Percentiles rank a stretch among this genome's conserved stretches.
phyloP scores from a whole-genome alignment of 2,113 vertebrate species.

The Epinephelus fuscoguttatus region DNA sequence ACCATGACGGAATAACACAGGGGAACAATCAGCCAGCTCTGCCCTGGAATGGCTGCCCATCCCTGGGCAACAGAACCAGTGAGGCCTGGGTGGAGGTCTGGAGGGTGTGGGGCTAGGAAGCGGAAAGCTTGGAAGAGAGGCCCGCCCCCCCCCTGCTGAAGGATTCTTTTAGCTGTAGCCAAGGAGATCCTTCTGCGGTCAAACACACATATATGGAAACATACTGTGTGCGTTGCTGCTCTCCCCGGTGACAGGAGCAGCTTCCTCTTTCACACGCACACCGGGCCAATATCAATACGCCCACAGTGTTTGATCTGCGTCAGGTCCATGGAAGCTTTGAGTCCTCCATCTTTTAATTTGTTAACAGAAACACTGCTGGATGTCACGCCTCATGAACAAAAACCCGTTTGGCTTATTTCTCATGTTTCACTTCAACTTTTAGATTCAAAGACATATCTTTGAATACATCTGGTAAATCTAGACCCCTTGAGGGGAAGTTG shows the following conservation, averaged over 20 bases:
- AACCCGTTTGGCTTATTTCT: neutral
- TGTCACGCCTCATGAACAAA: conserved; percentile 24
- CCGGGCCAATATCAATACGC: conserved; percentile 63
- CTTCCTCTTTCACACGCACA: conserved; percentile 67
- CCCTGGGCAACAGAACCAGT: conserved; percentile 30
- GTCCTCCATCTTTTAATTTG: neutral
- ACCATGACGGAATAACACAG: conserved; percentile 14
- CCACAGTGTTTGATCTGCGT: conserved; percentile 69
- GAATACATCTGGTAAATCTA: conserved; percentile 8
- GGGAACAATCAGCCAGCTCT: conserved; percentile 59
- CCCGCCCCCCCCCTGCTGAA: conserved; percentile 36
- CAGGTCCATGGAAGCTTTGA: neutral
- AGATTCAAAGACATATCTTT: neutral
- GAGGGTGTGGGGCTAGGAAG: conserved; percentile 63
- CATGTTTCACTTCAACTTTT: conserved; percentile 12
- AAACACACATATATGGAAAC: conserved; percentile 37
- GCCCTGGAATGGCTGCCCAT: conserved; percentile 51
- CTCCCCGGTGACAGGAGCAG: conserved; percentile 60
- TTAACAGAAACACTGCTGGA: conserved; percentile 17
- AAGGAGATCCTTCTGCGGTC: conserved; percentile 48
- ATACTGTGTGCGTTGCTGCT: conserved; percentile 38
- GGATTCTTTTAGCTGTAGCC: conserved; percentile 56
- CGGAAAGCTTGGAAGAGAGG: conserved; percentile 67
- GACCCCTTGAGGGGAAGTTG: neutral
- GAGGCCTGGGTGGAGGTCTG: conserved; percentile 60